A percentile compares a stretch with the other conserved stretches of the same genome.
phyloP scores from a whole-genome alignment of 2,888 invertebrate species.

The Mythimna pallens region DNA sequence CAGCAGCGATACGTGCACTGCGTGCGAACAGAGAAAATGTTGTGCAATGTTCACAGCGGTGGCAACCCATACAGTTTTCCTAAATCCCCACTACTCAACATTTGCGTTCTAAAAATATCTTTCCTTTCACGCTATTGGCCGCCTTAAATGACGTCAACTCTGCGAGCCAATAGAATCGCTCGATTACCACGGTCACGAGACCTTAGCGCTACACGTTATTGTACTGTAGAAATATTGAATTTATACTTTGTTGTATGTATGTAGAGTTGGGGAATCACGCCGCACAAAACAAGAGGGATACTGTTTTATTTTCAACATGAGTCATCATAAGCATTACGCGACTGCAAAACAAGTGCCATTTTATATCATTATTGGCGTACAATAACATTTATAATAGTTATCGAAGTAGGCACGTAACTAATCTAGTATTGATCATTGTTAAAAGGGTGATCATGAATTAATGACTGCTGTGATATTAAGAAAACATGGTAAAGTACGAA shows the following conservation, averaged over 20 bases:
- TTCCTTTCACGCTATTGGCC: slow-evolving; percentile 75
- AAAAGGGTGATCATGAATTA: slow-evolving; percentile 13
- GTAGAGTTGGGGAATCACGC: slow-evolving; percentile 75
- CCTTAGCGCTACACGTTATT: slow-evolving; percentile 67
- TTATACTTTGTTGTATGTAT: slow-evolving; percentile 37
- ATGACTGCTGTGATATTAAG: slow-evolving; percentile 25
- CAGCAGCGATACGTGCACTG: slow-evolving; percentile 72
- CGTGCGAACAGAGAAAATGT: slow-evolving; percentile 79
- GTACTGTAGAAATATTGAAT: slow-evolving; percentile 46
- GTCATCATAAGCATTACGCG: slow-evolving; percentile 70
- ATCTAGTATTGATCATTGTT: slow-evolving; percentile 2
- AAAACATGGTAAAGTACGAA: slow-evolving; percentile 4
- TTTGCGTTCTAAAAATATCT: slow-evolving; percentile 87
- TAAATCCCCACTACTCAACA: slow-evolving; percentile 80
- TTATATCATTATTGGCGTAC: background rate
- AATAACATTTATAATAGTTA: slow-evolving; percentile 14
- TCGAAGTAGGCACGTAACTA: background rate
- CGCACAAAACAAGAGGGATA: slow-evolving; percentile 66
- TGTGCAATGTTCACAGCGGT: slow-evolving; percentile 83
- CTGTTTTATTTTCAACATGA: slow-evolving; percentile 66
- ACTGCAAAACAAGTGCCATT: slow-evolving; percentile 41
- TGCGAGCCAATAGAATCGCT: slow-evolving; percentile 75
- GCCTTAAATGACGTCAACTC: slow-evolving; percentile 81
- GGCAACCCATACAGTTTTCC: slow-evolving; percentile 80
- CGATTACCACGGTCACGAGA: slow-evolving; percentile 82